Percentiles rank a stretch among this genome's conserved stretches.
phyloP scores from a whole-genome alignment of 1,140 invertebrate species.

The Drosophila simulans region DNA sequence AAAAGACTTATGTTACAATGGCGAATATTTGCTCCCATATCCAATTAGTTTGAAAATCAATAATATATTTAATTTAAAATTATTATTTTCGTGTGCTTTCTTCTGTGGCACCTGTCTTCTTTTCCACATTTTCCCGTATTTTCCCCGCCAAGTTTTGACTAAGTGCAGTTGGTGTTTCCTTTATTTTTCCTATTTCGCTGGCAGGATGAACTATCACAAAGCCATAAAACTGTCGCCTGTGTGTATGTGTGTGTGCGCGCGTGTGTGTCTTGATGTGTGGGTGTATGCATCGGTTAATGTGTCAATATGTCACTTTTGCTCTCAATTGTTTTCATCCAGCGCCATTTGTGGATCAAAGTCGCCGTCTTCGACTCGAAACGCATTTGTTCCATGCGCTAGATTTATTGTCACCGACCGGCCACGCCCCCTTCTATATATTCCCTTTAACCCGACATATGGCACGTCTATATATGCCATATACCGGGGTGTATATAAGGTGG shows the following conservation, averaged over 20 bases:
- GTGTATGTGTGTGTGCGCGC: neutral
- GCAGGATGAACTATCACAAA: constrained; percentile 46
- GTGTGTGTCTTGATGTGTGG: neutral
- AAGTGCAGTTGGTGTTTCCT: constrained; percentile 29
- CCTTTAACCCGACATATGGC: constrained; percentile 19
- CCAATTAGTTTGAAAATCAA: neutral
- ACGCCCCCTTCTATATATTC: constrained; percentile 30
- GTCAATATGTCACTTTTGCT: constrained; percentile 54
- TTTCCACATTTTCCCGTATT: constrained; percentile 4
- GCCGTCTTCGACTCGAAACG: constrained; percentile 49
- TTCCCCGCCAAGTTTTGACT: constrained; percentile 40
- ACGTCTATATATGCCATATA: neutral
- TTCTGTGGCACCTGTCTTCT: neutral
- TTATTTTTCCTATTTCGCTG: neutral
- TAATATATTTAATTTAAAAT: neutral
- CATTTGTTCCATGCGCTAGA: constrained; percentile 50
- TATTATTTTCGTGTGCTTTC: neutral
- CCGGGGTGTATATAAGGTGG: neutral
- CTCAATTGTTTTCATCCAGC: constrained; percentile 50
- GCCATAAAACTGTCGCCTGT: constrained; percentile 42
- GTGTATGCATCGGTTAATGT: constrained; percentile 33
- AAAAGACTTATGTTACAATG: neutral
- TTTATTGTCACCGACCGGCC: constrained; percentile 42
- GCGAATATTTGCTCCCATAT: neutral
- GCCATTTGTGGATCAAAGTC: constrained; percentile 51